Conservation (phyloP, 2,888 invertebrate genomes). For the Drosophila austrosaltans region DNA sequence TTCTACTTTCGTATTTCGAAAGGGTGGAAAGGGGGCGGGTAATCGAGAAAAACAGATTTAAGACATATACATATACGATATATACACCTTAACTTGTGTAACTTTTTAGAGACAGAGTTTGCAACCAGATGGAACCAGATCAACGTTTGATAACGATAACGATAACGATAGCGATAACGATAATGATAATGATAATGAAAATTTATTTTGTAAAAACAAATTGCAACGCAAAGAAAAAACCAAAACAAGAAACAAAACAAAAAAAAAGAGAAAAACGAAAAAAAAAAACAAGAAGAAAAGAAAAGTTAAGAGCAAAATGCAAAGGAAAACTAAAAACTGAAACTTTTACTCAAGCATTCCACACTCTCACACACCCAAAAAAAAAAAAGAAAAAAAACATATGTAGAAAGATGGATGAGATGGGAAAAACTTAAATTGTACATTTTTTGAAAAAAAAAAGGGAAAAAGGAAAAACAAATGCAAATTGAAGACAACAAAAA, state of each 20-base stretch:
- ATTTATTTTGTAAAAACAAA: conserved; percentile 73
- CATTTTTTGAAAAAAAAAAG: conserved; percentile 46
- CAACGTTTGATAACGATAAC: conserved; percentile 29
- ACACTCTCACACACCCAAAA: conserved; percentile 38
- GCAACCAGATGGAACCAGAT: conserved; percentile 45
- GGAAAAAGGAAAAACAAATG: conserved; percentile 29
- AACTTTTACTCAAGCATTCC: conserved; percentile 68
- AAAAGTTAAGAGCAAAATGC: conserved; percentile 32
- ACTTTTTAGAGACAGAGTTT: conserved; percentile 60
- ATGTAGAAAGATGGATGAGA: conserved; percentile 37
- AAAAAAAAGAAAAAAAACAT: conserved; percentile 19
- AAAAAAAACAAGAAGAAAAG: conserved; percentile 24
- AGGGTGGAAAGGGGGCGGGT: no score
- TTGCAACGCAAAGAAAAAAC: conserved; percentile 41
- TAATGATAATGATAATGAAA: conserved; percentile 51
- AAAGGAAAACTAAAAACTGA: conserved; percentile 55
- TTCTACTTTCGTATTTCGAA: neutral
- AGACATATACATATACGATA: conserved; percentile 27
- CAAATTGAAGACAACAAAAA: conserved; percentile 45
- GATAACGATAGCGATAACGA: neutral
- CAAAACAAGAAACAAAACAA: conserved; percentile 28
- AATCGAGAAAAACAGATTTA: conserved; percentile 53
- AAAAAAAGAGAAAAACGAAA: conserved; percentile 31
- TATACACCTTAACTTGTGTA: conserved; percentile 51
- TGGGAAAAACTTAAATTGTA: conserved; percentile 42